Base-by-base conservation (phyloP, 2,888 invertebrate genomes). In the Lacanobia oleracea region DNA sequence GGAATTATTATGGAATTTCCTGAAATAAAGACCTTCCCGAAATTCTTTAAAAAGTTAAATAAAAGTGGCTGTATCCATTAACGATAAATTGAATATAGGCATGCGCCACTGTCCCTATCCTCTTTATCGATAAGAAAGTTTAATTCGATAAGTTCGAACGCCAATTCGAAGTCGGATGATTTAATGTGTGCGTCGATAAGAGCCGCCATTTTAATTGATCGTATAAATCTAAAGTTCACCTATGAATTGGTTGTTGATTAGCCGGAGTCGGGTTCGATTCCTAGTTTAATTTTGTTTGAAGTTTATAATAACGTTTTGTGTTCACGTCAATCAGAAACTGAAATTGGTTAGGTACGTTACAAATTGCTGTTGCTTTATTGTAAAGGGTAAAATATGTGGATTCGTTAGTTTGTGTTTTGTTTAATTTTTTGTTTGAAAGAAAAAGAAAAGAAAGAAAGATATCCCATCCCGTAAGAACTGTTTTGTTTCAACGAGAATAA, bases 111-210 rank as follows among this genome's bases (percentile, higher is more conserved):
- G 14, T 59, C 27, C 21, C 51, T n/a, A 61, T 23, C 62, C 63
- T 45, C 67, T 65, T 67, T 78, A 72, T 81, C 74, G 74, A 82
- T 83, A 85, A 72, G 75, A 82, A 85, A 86, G 77, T 86, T 86
- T 73, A 82, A 85, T 85, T 75, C 77, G 79, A 75, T 82, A 86
- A 86, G 72, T 85, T 85, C 67, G 23, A 64, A 64, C 62, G 27
- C 72, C 43, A 75, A 81, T 81, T 79, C 23, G 63, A 67, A 63
- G 57, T 67, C 40, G 57, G 51, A 63, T 75, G 62, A 87, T 82
- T 86, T 83, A 86, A 84, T 86, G 82, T 77, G 71, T 77, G 43
- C 66, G 66, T 72, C 83, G 83, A 86, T 87, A 86, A 84, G 84
- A 74, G 48, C 62, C 63, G 66, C 70, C 71, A 81, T 75, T 84